Conservation (phyloP, 2,888 invertebrate species). For the Luperina testacea region DNA sequence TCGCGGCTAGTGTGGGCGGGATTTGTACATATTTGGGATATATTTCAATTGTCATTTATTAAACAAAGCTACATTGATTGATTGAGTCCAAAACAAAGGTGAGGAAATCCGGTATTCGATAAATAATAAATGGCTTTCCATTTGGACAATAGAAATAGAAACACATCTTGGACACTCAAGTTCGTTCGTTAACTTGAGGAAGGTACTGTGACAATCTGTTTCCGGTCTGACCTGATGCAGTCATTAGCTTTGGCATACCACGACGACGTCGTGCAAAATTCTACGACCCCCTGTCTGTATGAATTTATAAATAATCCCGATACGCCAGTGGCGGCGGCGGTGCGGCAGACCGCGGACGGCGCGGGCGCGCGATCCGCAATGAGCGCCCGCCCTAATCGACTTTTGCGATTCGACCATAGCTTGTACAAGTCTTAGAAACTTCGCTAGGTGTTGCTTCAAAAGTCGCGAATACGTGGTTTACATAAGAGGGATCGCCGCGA, state of each 20-base stretch:
- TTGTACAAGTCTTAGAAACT: slow-evolving; percentile 60
- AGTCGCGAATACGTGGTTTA: slow-evolving; percentile 44
- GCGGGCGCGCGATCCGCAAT: slow-evolving; percentile 88
- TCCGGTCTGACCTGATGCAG: slow-evolving; percentile 84
- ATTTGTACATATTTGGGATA: slow-evolving; percentile 44
- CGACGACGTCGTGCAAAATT: slow-evolving; percentile 85
- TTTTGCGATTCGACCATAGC: slow-evolving; percentile 78
- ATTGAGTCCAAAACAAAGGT: slow-evolving; percentile 20
- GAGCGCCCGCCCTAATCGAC: slow-evolving; percentile 81
- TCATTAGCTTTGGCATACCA: slow-evolving; percentile 83
- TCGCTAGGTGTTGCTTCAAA: slow-evolving; percentile 36
- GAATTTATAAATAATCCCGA: slow-evolving; percentile 90
- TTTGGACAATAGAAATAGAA: slow-evolving; percentile 2
- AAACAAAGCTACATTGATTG: slow-evolving; percentile 34
- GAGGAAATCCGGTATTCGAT: slow-evolving; percentile 8
- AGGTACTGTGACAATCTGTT: slow-evolving; percentile 67
- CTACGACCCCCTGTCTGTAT: slow-evolving; percentile 89
- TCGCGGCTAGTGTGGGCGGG: slow-evolving; percentile 58
- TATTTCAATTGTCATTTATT: slow-evolving; percentile 38
- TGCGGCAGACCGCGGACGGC: slow-evolving; percentile 89
- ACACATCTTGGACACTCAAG: neutral
- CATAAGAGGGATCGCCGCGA: slow-evolving; percentile 64
- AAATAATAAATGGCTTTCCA: slow-evolving; percentile 20
- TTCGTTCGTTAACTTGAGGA: slow-evolving; percentile 39
- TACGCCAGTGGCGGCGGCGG: slow-evolving; percentile 89